Conservation (phyloP, 2,888 invertebrate species). For the Tinea semifulvella region DNA sequence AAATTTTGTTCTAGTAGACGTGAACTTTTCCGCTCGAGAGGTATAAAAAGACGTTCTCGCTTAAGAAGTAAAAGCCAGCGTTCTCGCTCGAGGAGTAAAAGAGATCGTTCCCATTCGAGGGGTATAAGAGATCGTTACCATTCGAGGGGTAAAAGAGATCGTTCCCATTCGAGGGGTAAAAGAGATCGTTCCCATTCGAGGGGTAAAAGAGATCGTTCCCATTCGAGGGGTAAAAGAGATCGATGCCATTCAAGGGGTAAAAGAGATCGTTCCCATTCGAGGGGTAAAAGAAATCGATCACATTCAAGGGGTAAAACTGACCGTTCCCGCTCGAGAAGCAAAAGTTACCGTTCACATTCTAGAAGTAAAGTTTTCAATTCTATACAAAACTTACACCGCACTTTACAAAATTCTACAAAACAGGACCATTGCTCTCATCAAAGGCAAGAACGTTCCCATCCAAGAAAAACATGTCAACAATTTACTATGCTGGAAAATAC, state of each 20-base stretch:
- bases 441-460: no score
- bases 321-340: not conserved
- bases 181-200: not conserved
- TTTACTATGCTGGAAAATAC: no score
- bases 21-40: not conserved
- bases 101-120: not conserved
- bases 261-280: not conserved
- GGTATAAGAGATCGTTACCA: not conserved
- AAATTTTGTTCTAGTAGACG: not conserved
- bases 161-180: not conserved
- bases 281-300: not conserved
- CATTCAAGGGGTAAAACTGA: not conserved
- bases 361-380: not conserved
- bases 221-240: not conserved
- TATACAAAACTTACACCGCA: no score
- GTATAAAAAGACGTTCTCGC: not conserved
- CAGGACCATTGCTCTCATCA: no score
- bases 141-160: not conserved
- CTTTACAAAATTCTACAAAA: no score
- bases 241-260: not conserved
- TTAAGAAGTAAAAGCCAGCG: not conserved
- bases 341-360: not conserved
- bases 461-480: no score
- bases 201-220: not conserved
- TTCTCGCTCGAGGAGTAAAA: not conserved